phyloP scores from a whole-genome alignment of 2,888 invertebrate species.

The Xylota sylvarum region DNA sequence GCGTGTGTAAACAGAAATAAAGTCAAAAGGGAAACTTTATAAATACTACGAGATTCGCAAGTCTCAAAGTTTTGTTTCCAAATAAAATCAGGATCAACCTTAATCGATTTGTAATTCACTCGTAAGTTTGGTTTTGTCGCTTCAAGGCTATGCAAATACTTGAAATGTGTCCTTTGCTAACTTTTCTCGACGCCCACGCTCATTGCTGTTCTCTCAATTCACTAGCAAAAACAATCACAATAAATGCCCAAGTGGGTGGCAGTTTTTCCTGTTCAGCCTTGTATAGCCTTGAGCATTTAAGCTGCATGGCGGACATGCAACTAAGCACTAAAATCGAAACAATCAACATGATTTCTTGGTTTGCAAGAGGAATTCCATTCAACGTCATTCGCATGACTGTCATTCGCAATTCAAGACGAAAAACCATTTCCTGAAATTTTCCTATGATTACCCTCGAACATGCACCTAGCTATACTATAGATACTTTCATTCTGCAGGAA shows the following conservation, averaged over 20 bases:
- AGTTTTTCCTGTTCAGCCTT: neutral
- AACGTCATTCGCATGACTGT: constrained; percentile 2
- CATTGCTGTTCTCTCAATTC: neutral
- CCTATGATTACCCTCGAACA: constrained; percentile 11
- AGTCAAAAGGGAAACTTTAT: neutral
- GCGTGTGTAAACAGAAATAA: constrained; percentile 10
- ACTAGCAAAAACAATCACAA: constrained; percentile 13
- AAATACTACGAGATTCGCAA: neutral
- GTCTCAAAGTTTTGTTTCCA: neutral
- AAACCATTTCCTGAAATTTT: constrained; percentile 13
- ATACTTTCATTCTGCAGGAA: neutral
- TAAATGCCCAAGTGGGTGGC: neutral
- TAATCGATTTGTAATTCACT: constrained; percentile 58
- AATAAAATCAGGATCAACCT: constrained; percentile 26
- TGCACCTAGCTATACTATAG: neutral
- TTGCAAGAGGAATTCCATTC: constrained; percentile 14
- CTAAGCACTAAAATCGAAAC: constrained; percentile 33
- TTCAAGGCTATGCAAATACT: constrained; percentile 50
- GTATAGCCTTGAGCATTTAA: constrained; percentile 45
- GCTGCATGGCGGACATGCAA: constrained; percentile 43
- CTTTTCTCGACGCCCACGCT: constrained; percentile 15
- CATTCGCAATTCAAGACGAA: neutral
- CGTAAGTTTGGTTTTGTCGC: constrained; percentile 16
- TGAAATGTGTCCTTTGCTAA: constrained; percentile 23
- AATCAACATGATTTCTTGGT: constrained; percentile 23